A percentile compares a stretch with the other conserved stretches of the same genome.
Evolutionary conservation across 2,888 invertebrate genomes (phyloP).

Genomic region (Drosophila nigritarsus): DNA sequence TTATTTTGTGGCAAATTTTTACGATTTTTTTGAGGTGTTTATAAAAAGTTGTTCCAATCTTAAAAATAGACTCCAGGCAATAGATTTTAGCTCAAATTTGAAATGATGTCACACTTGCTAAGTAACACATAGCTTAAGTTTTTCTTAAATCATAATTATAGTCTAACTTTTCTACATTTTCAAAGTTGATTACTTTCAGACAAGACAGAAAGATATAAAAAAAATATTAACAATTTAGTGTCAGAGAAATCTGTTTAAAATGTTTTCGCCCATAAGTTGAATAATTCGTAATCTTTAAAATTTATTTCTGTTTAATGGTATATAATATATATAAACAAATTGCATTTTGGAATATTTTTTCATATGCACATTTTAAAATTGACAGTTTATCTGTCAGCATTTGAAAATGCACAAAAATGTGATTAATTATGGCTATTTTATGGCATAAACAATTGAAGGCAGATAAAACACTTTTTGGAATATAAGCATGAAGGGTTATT

Average conservation of each 20-base stretch:
- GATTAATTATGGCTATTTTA: neutral
- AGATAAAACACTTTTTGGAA: neutral
- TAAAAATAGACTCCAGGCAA: constrained; percentile 47
- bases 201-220: neutral
- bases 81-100: constrained; percentile 26
- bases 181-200: neutral
- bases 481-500: neutral
- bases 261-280: constrained; percentile 18
- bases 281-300: constrained; percentile 2
- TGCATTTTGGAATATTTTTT: constrained; percentile 23
- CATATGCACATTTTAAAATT: constrained; percentile 12
- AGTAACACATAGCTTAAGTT: neutral
- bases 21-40: constrained; percentile 57
- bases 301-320: constrained; percentile 26
- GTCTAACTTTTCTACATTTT: neutral
- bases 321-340: constrained; percentile 54
- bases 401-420: constrained; percentile 3
- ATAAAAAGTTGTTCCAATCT: constrained; percentile 45
- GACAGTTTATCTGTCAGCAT: constrained; percentile 17
- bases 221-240: neutral
- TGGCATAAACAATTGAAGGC: neutral
- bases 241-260: constrained; percentile 1
- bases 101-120: constrained; percentile 2
- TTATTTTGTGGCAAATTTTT: constrained; percentile 46
- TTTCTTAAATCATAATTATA: neutral